Evolutionary conservation across 2,113 vertebrate species (phyloP), one percentile per base, ranked within the genome.

Genomic region (Bos javanicus): DNA sequence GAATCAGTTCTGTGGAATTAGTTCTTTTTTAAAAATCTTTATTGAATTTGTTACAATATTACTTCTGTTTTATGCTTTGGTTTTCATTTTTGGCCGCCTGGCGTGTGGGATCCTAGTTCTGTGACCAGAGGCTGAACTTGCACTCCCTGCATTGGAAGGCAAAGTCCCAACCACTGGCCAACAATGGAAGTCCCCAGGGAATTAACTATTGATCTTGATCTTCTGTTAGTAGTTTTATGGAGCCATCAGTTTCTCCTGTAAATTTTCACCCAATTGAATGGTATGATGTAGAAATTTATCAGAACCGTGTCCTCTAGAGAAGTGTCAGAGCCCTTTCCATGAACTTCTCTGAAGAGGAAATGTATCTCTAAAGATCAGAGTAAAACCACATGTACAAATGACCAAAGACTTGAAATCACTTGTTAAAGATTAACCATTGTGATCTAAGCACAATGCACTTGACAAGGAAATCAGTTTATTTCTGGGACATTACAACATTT

Each of bases 111-210:
- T 74, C 67, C 33, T 10, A 0, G 62, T 11, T 71, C 67, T n/a
- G n/a, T 21, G 67, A 39, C 67, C 67, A 6, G 67, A 39, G 36
- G 36, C 36, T 39, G 5, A 25, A 3, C 67, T 5, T 43, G 21
- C 0, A 10, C 11, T 36, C 36, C 9, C 67, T 13, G 11, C 2
- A 0, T 1, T 43, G 67, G 67, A 23, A 43, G 67, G 67, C 21
- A 0, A 2, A 6, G 19, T 74, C 67, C 36, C 36, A 25, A 1
- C 67, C 36, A 1, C 67, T 2, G 36, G 36, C 67, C 2, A 1
- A 6, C 67, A 13, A 0, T 21, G 36, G 11, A 7, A 39, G 67
- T 25, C 36, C 67, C 67, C 21, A 5, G 64, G 11, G 67, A 6
- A 3, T 25, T 25, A 48, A 48, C 26, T 48, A 1, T 5, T 10